Percentiles rank a stretch among this genome's conserved stretches.
phyloP scores from a whole-genome alignment of 2,888 invertebrate genomes.

The Blastobasis lacticolella region DNA sequence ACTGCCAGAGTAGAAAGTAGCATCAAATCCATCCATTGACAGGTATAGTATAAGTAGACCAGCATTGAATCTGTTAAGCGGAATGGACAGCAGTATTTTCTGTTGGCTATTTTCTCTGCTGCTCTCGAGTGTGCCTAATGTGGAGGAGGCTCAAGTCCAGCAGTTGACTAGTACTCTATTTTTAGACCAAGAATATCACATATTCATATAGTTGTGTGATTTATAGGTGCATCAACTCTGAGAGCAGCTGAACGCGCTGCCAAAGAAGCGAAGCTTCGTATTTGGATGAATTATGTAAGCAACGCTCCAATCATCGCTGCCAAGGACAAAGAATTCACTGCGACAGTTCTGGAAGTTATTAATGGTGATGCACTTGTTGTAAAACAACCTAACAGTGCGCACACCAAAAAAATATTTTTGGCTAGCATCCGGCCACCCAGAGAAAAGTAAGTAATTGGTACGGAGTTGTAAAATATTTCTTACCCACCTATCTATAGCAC shows the following conservation, averaged over 20 bases:
- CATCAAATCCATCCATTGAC: too few relatives aligned
- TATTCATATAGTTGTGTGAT: neutral
- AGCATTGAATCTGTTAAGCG: too few relatives aligned
- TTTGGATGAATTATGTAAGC: conserved; percentile 95
- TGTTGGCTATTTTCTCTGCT: too few relatives aligned
- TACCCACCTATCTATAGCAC: too few relatives aligned
- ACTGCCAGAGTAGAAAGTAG: too few relatives aligned
- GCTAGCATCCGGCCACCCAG: conserved; percentile 96
- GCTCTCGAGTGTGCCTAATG: too few relatives aligned
- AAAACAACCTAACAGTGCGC: conserved; percentile 82
- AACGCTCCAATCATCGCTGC: conserved; percentile 81
- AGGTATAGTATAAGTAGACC: too few relatives aligned
- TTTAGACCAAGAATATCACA: too few relatives aligned
- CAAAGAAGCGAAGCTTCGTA: conserved; percentile 87
- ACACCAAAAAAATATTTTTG: conserved; percentile 95
- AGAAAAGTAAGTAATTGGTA: conserved; percentile 68
- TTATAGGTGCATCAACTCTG: conserved; percentile 82
- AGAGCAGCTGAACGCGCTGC: conserved; percentile 89
- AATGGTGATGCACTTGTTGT: conserved; percentile 96
- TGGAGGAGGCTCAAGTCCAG: too few relatives aligned
- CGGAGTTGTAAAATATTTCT: too few relatives aligned
- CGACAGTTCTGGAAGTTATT: conserved; percentile 90
- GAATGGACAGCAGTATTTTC: too few relatives aligned
- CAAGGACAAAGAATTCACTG: conserved; percentile 87
- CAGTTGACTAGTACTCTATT: too few relatives aligned